Evolutionary conservation across 2,888 invertebrate genomes (phyloP).

Genomic region (Limulus polyphemus): DNA sequence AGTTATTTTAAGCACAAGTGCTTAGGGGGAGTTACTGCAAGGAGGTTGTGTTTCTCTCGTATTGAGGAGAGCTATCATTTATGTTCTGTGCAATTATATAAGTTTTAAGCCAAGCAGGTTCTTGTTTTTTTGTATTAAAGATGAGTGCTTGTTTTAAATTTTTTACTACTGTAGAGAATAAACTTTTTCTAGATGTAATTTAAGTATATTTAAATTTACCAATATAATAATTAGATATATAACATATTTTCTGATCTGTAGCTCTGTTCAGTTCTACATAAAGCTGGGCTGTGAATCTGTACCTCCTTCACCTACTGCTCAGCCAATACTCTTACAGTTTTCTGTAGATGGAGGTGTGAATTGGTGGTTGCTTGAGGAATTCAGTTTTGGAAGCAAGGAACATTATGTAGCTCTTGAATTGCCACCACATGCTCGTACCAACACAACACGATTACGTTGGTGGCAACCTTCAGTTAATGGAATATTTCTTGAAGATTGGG

Average conservation of each 20-base stretch:
- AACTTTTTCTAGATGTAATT: no score
- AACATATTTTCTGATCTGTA: constrained; percentile 18
- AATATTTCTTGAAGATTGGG: constrained; percentile 35
- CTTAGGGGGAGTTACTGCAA: no score
- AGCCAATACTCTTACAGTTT: constrained; percentile 37
- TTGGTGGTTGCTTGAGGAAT: constrained; percentile 37
- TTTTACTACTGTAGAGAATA: no score
- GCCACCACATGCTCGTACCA: constrained; percentile 32
- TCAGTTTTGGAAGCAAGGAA: constrained; percentile 30
- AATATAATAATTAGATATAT: no score
- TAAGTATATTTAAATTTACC: no score
- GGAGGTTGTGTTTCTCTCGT: no score
- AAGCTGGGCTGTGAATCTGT: constrained; percentile 32
- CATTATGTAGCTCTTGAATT: constrained; percentile 33
- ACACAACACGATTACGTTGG: constrained; percentile 34
- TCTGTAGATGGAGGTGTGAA: constrained; percentile 36
- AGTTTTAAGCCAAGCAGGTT: no score
- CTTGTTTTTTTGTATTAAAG: no score
- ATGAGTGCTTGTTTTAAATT: no score
- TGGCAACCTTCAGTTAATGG: constrained; percentile 35
- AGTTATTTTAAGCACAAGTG: no score
- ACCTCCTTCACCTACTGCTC: constrained; percentile 28
- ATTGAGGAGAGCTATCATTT: no score
- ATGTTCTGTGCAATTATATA: no score
- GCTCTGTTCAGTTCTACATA: constrained; percentile 37